phyloP scores from a whole-genome alignment of 2,113 vertebrate genomes.

The Xenopus borealis region DNA sequence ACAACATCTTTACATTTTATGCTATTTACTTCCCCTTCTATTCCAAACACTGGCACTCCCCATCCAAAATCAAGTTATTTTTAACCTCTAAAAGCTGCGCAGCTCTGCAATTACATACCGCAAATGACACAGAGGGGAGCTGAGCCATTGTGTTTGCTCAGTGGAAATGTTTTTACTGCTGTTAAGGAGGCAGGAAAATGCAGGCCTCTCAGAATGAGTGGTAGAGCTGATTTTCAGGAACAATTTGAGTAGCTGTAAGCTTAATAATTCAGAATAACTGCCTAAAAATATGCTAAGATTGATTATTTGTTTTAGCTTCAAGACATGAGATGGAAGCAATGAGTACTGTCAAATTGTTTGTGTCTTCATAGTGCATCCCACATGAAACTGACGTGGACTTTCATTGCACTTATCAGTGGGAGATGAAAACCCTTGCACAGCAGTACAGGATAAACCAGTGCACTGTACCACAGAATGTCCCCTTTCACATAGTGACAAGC shows the following conservation, averaged over 20 bases:
- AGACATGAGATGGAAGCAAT: no score
- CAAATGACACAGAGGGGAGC: constrained; percentile 25
- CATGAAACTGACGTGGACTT: no score
- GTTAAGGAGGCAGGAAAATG: constrained; percentile 7
- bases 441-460: no score
- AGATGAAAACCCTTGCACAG: no score
- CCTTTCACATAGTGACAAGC: no score
- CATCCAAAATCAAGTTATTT: constrained; percentile 33
- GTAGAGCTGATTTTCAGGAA: neutral
- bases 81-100: constrained; percentile 10
- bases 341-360: no score
- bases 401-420: no score
- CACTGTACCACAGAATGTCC: no score
- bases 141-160: constrained; percentile 34
- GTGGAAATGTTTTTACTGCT: constrained; percentile 26
- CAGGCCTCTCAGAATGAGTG: neutral
- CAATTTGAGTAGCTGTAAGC: neutral
- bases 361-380: no score
- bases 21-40: neutral
- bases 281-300: neutral
- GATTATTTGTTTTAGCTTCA: neutral
- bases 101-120: constrained; percentile 32
- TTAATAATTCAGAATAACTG: neutral
- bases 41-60: constrained; percentile 18
- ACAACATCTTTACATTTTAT: constrained; percentile 10